A percentile compares a stretch with the other conserved stretches of the same genome.
These are phyloP conservation scores for Salpingus planirostris DNA, from an alignment of 2,888 invertebrate genomes.

Conservation along the genomic window DNA sequence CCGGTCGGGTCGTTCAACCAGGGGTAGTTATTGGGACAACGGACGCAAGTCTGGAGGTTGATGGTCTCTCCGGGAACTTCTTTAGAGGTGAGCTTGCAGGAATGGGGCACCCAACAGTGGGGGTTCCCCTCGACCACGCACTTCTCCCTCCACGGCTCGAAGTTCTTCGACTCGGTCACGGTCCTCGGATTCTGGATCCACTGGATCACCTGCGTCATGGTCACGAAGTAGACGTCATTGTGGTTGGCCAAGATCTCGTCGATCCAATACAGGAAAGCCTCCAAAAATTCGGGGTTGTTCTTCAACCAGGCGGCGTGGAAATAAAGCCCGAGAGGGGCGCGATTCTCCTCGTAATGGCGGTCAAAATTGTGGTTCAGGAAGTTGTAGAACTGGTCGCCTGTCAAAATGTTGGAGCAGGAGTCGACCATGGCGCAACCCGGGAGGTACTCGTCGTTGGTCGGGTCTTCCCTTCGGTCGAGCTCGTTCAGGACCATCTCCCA, in stretches of 20 bases:
- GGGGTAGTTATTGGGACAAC: constrained; percentile 91
- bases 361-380: constrained; percentile 91
- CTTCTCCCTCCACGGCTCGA: constrained; percentile 92
- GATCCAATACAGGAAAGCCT: constrained; percentile 89
- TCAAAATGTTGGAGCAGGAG: constrained; percentile 86
- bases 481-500: constrained; percentile 98
- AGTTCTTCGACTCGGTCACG: constrained; percentile 75
- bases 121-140: constrained; percentile 77
- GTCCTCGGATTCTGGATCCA: constrained; percentile 92
- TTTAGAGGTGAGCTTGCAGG: constrained; percentile 85
- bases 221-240: constrained; percentile 88
- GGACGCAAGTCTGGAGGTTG: constrained; percentile 85
- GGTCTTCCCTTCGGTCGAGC: constrained; percentile 84
- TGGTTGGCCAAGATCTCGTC: constrained; percentile 78
- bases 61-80: constrained; percentile 91
- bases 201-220: constrained; percentile 93
- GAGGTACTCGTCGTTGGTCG: constrained; percentile 77
- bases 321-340: constrained; percentile 80
- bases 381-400: constrained; percentile 89
- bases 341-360: constrained; percentile 82
- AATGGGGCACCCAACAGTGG: constrained; percentile 81
- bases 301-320: constrained; percentile 92
- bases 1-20: constrained; percentile 90
- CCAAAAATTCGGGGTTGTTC: constrained; percentile 86
- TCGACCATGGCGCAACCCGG: constrained; percentile 93